These are phyloP conservation scores for Pitangus sulphuratus DNA, from an alignment of 2,797 vertebrate genomes.

Conservation along the genomic window DNA sequence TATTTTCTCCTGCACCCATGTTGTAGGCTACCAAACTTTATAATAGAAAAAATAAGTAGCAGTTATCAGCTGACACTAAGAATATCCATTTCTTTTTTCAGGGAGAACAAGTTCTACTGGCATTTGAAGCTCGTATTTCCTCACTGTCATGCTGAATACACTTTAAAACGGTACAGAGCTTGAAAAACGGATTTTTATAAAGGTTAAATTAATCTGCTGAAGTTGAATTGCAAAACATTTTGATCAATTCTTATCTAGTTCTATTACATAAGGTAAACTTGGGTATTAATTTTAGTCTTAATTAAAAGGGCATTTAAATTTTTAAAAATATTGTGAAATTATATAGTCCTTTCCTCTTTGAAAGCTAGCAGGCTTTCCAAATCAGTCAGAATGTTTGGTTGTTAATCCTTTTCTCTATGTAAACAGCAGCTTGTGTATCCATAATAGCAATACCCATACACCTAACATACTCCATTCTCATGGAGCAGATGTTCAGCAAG, in stretches of 20 bases:
- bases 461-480: not conserved
- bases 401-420: not conserved
- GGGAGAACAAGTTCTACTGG: conserved; percentile 88
- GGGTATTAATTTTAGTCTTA: not conserved
- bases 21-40: not conserved
- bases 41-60: not conserved
- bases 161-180: conserved; percentile 83
- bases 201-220: not conserved
- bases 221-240: not conserved
- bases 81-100: conserved; percentile 68
- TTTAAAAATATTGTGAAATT: not conserved
- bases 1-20: not conserved
- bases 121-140: conserved; percentile 92
- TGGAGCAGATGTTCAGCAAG: not conserved
- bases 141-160: conserved; percentile 86
- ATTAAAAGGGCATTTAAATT: not conserved
- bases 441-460: accelerated
- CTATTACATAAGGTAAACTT: not conserved
- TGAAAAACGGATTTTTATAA: not conserved
- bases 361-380: not conserved
- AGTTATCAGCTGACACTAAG: not conserved
- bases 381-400: not conserved
- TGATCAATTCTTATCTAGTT: not conserved
- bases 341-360: not conserved
- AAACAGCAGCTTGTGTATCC: not conserved